Evolutionary conservation across 2,113 vertebrate genomes (phyloP).

Genomic region (Illadopsis cleaveri): DNA sequence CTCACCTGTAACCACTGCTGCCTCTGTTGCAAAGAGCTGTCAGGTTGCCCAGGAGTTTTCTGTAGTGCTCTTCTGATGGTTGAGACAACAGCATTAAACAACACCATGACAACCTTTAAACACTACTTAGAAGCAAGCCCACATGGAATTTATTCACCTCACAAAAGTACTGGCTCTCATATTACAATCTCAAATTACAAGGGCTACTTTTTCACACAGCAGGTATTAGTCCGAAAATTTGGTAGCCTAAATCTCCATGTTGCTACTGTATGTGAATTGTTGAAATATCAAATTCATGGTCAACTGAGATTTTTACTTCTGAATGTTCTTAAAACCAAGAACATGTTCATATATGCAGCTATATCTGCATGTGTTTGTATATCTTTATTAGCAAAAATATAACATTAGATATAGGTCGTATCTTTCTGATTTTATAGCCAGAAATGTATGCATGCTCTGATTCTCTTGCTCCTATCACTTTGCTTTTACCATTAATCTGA

Average conservation of each 20-base stretch:
- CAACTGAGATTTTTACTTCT: not conserved
- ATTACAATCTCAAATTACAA: not conserved
- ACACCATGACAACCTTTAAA: not conserved
- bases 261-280: not conserved
- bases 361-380: not conserved
- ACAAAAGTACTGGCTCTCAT: not conserved
- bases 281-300: not conserved
- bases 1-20: not conserved
- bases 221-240: not conserved
- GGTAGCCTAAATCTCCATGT: not conserved
- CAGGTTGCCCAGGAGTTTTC: not conserved
- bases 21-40: not conserved
- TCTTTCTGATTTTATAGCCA: not conserved
- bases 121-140: not conserved
- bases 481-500: not conserved
- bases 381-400: not conserved
- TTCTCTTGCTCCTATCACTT: not conserved
- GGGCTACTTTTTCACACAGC: not conserved
- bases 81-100: not conserved
- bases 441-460: not conserved
- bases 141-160: not conserved
- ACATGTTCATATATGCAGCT: accelerated
- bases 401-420: not conserved
- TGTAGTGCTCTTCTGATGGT: not conserved
- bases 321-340: not conserved